Evolutionary conservation across 2,113 vertebrate genomes (phyloP), one percentile per base, ranked within the genome.

Genomic region (Brachyistius frenatus): DNA sequence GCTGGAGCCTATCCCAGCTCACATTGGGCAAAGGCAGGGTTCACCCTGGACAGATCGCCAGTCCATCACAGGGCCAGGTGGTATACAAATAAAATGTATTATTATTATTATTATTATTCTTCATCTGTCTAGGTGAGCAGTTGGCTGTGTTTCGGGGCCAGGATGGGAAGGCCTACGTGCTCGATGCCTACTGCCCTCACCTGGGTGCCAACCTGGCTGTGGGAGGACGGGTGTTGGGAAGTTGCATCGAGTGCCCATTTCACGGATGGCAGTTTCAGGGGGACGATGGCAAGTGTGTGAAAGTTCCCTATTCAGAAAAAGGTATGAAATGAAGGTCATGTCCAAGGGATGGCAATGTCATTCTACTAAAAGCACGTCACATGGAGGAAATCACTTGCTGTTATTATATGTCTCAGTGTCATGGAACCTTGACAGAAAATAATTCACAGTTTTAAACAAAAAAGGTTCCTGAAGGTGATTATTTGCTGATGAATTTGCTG

Each of bases 251-350:
- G 52, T 96, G 96, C 61, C 96, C 95, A 0, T 96, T 95, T 76
- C 96, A 96, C 0, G 95, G 96, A 57, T 97, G 96, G 96, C 93
- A 88, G 85, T 95, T 96, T 76, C 80, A 23, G 1, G 96, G 95
- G 2, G 72, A 90, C 1, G 93, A 95, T 0, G 96, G 96, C 1
- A 95, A 94, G 56, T 94, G 96, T 84, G 82, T 86, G 67, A 86
- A 30, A 55, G 93, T 96, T 54, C 95, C 94, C 0, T 94, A 95
- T 4, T 60, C 95, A 36, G 94, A 93, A 15, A 95, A 95, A 94
- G 94, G 93, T 94, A 91, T 44, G 56, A 49, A n/a, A 2, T 4
- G 15, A 35, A 7, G 3, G 5, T 65, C 23, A 32, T 35, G 32
- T 37, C 57, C 16, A 32, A 1, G 4, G 9, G 23, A 41, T n/a